These are phyloP conservation scores for Eleutherodactylus coqui DNA, from an alignment of 2,797 vertebrate genomes.

Conservation along the genomic window DNA sequence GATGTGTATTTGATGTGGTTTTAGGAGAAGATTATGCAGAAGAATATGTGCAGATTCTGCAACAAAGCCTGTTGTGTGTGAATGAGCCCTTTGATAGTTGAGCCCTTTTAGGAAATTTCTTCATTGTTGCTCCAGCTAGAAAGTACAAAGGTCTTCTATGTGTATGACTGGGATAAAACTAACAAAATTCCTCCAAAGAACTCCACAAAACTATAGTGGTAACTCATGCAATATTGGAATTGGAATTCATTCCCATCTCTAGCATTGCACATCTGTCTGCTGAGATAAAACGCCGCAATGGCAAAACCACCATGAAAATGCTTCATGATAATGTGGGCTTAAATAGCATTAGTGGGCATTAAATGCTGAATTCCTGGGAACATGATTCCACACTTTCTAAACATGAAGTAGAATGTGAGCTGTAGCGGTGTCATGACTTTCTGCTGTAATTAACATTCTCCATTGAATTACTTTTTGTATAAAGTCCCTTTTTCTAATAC, in stretches of 20 bases:
- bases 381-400: not conserved
- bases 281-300: not conserved
- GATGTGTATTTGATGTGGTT: too few species aligned
- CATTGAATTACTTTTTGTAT: not conserved
- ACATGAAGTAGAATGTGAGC: not conserved
- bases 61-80: too few species aligned
- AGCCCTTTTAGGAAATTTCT: too few species aligned
- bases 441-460: not conserved
- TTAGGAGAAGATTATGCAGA: too few species aligned
- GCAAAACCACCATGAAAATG: slow-evolving; percentile 7
- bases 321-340: not conserved
- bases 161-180: too few species aligned
- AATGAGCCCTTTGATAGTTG: too few species aligned
- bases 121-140: too few species aligned
- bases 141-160: too few species aligned
- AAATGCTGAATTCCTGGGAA: not conserved
- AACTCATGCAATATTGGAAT: not conserved
- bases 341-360: not conserved
- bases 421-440: not conserved
- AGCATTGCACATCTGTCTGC: not conserved
- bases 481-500: too few species aligned
- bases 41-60: too few species aligned
- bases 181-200: not conserved
- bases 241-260: not conserved
- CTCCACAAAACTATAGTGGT: not conserved